Evolutionary conservation across 2,888 invertebrate genomes (phyloP).

Genomic region (Cephus pygmeus): DNA sequence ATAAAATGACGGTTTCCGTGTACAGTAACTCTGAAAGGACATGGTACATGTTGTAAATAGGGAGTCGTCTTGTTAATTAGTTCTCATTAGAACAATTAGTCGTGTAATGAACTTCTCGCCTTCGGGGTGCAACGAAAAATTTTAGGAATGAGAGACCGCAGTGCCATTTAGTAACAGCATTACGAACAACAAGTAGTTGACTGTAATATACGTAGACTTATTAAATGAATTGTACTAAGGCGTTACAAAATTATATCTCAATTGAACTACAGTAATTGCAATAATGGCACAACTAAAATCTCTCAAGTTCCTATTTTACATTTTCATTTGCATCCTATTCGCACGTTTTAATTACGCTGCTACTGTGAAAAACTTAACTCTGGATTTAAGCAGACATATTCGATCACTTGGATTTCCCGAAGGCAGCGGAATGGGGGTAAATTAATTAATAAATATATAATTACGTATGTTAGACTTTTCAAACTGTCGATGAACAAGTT

Average conservation of each 20-base stretch:
- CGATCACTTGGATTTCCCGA: conserved; percentile 59
- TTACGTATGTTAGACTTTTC: neutral
- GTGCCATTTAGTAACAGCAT: neutral
- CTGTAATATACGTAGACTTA: neutral
- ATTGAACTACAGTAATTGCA: neutral
- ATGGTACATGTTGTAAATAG: neutral
- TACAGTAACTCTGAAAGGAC: too few species aligned
- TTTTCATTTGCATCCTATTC: neutral
- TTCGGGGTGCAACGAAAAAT: neutral
- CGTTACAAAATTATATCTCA: neutral
- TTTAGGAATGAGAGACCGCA: neutral
- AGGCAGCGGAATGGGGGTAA: conserved; percentile 58
- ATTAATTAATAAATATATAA: conserved; percentile 8
- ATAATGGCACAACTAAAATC: neutral
- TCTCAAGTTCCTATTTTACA: neutral
- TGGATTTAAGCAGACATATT: conserved; percentile 51
- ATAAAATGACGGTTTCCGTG: too few species aligned
- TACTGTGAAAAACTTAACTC: conserved; percentile 54
- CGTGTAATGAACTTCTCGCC: neutral
- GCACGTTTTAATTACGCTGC: conserved; percentile 26
- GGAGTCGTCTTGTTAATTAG: neutral
- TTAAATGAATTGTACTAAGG: neutral
- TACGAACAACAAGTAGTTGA: neutral
- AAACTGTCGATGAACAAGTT: neutral
- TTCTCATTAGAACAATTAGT: neutral